A percentile compares a stretch with the other conserved stretches of the same genome.
Conservation (phyloP, 2,113 vertebrate genomes). For the Phylloscopus whistleri region DNA sequence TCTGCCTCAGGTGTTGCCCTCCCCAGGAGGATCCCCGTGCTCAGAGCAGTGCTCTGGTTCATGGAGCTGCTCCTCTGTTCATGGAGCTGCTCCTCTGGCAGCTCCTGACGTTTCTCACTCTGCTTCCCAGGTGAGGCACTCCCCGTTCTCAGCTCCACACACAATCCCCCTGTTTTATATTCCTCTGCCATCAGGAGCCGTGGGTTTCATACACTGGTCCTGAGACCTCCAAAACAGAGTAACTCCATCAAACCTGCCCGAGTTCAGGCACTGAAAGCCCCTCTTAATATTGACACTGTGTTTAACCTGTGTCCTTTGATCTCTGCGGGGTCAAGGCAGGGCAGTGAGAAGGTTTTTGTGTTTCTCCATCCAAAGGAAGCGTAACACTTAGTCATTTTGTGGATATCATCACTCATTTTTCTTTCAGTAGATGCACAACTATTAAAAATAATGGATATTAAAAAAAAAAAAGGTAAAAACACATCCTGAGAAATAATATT, state of each 20-base stretch:
- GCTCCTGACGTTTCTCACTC: accelerated
- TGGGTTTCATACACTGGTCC: neutral
- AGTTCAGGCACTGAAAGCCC: neutral
- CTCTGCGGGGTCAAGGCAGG: neutral
- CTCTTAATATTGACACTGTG: accelerated
- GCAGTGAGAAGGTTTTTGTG: neutral
- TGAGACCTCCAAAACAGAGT: accelerated
- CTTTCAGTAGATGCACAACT: neutral
- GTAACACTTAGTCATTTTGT: neutral
- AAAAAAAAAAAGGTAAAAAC: neutral
- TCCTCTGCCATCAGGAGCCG: neutral
- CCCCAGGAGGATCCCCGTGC: accelerated
- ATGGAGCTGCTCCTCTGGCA: neutral
- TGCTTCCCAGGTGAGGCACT: neutral
- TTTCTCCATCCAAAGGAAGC: neutral
- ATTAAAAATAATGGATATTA: neutral
- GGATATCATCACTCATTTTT: neutral
- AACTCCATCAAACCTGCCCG: neutral
- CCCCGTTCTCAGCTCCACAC: neutral
- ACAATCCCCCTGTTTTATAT: accelerated
- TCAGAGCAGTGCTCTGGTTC: accelerated
- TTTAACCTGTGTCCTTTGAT: neutral
- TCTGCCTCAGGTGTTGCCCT: neutral
- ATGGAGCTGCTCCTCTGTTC: neutral
- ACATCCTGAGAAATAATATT: neutral